A percentile compares a stretch with the other conserved stretches of the same genome.
These are phyloP conservation scores for Hyalella azteca DNA, from an alignment of 2,888 invertebrate species.

Conservation along the genomic window DNA sequence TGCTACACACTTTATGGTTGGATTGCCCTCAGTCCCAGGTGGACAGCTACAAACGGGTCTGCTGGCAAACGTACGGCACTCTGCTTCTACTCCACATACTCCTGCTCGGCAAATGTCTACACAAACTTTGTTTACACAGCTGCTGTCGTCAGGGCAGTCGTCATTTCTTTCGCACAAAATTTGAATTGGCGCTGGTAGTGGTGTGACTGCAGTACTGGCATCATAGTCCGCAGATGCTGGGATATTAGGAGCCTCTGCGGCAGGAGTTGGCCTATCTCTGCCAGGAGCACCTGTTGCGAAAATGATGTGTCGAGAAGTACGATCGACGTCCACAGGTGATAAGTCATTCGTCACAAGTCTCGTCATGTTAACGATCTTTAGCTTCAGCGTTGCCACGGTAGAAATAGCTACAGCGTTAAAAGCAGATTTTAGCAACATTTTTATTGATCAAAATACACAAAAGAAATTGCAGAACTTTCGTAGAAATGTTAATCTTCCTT, in stretches of 20 bases:
- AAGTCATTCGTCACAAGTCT: constrained; percentile 67
- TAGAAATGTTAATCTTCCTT: no score
- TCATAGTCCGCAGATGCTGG: background rate
- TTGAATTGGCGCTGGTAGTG: constrained; percentile 37
- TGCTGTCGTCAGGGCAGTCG: constrained; percentile 73
- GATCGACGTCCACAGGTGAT: background rate
- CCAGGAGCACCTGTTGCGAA: constrained; percentile 53
- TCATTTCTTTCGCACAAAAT: constrained; percentile 61
- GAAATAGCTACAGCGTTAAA: no score
- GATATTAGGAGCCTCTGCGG: background rate
- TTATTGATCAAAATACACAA: no score
- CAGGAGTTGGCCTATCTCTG: constrained; percentile 65
- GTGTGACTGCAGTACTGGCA: constrained; percentile 38
- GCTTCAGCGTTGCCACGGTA: no score
- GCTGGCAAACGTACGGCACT: constrained; percentile 81
- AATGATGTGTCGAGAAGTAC: constrained; percentile 10
- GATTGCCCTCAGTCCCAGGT: constrained; percentile 67
- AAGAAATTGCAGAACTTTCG: no score
- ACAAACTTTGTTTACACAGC: constrained; percentile 77
- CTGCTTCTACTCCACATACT: constrained; percentile 77
- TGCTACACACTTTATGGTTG: constrained; percentile 46
- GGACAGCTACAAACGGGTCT: constrained; percentile 85
- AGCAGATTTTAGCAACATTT: no score
- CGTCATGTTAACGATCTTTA: no score
- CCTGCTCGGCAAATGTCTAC: constrained; percentile 62